These are phyloP conservation scores for Hyposoter dolosus DNA, from an alignment of 2,888 invertebrate genomes.

Conservation along the genomic window DNA sequence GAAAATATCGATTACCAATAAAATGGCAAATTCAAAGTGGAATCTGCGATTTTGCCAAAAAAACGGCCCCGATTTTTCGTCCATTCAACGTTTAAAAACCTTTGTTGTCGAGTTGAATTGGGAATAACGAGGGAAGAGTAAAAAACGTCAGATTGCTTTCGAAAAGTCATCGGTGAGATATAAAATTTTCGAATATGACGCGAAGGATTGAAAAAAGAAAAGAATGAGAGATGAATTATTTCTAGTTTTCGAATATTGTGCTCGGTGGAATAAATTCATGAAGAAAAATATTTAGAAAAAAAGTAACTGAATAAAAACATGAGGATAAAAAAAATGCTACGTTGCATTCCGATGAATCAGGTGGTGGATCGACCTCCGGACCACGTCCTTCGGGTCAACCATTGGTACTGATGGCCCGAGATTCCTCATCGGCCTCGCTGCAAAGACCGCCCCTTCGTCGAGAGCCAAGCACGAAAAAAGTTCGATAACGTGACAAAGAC, in stretches of 20 bases:
- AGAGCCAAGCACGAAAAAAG: conserved; percentile 82
- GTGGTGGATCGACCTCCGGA: conserved; percentile 83
- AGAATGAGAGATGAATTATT: not conserved
- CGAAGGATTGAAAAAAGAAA: conserved; percentile 4
- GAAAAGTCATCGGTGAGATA: not conserved
- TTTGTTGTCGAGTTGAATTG: not conserved
- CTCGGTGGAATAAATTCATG: not conserved
- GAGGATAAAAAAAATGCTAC: conserved; percentile 48
- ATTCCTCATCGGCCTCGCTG: conserved; percentile 73
- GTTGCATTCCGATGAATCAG: conserved; percentile 65
- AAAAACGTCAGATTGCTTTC: not conserved
- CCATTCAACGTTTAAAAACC: not conserved
- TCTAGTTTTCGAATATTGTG: not conserved
- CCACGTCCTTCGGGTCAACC: conserved; percentile 91
- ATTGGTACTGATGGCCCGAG: conserved; percentile 86
- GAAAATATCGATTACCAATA: too few relatives aligned
- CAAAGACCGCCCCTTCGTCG: conserved; percentile 70
- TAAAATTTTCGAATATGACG: conserved; percentile 1
- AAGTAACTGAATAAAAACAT: not conserved
- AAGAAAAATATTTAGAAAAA: not conserved
- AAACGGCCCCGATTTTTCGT: too few relatives aligned
- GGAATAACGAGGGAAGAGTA: conserved; percentile 43
- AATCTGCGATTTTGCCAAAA: too few relatives aligned
- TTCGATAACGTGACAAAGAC: conserved; percentile 78
- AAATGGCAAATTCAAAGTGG: too few relatives aligned